A percentile compares a stretch with the other conserved stretches of the same genome.
Evolutionary conservation across 1,140 invertebrate genomes (phyloP).

Genomic region (Brachionus sp.): DNA sequence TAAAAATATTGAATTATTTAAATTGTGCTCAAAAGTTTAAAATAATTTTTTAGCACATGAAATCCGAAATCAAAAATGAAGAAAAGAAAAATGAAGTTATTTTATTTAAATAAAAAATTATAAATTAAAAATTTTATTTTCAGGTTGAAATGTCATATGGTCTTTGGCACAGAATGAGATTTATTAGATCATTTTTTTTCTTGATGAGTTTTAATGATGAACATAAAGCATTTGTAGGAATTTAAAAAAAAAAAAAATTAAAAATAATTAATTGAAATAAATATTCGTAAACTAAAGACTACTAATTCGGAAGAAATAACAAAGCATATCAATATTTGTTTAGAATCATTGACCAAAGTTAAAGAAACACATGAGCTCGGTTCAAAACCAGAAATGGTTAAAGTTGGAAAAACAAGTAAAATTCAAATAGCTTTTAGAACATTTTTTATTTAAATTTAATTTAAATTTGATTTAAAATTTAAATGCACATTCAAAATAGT

Average conservation of each 20-base stretch:
- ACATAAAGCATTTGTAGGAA: conserved; percentile 12
- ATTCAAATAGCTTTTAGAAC: no score
- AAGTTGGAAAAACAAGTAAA: conserved; percentile 46
- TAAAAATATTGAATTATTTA: conserved; percentile 41
- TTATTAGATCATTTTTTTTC: conserved; percentile 9
- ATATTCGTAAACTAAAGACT: not conserved
- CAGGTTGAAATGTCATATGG: conserved; percentile 11
- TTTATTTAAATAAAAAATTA: not conserved
- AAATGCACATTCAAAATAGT: no score
- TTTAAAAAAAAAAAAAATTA: not conserved
- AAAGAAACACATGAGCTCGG: conserved; percentile 44
- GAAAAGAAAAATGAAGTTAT: not conserved
- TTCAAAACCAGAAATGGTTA: conserved; percentile 43
- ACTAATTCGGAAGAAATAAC: conserved; percentile 15
- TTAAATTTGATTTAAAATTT: no score
- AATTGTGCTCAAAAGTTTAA: conserved; percentile 49
- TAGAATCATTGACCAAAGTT: not conserved
- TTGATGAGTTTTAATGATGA: conserved; percentile 4
- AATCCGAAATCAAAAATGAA: conserved; percentile 48
- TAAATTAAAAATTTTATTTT: not conserved
- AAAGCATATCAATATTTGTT: conserved; percentile 8
- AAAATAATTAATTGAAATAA: not conserved
- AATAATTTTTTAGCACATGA: conserved; percentile 56
- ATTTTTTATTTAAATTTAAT: no score
- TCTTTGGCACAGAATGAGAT: conserved; percentile 22